phyloP scores from a whole-genome alignment of 2,888 invertebrate species.

The Drosophila basisetae region DNA sequence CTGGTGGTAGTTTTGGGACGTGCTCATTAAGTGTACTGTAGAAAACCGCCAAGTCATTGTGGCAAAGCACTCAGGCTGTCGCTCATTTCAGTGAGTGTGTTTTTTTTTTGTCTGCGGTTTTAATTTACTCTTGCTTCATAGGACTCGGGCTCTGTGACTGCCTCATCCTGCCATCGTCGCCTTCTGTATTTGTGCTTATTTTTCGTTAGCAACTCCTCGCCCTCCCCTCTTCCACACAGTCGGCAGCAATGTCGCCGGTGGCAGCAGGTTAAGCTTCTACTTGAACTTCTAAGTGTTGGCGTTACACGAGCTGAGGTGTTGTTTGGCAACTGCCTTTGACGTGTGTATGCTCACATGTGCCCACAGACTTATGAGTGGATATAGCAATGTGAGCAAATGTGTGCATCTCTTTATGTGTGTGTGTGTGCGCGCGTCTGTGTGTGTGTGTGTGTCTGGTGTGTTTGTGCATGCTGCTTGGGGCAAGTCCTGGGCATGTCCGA shows the following conservation, averaged over 20 bases:
- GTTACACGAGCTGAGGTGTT: slow-evolving; percentile 72
- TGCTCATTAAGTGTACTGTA: slow-evolving; percentile 59
- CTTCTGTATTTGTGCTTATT: not conserved
- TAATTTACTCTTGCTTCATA: slow-evolving; percentile 73
- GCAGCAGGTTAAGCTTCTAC: slow-evolving; percentile 83
- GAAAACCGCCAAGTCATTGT: slow-evolving; percentile 61
- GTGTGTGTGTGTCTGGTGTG: slow-evolving; percentile 19
- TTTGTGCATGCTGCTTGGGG: slow-evolving; percentile 22
- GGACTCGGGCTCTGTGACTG: slow-evolving; percentile 22
- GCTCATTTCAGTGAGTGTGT: slow-evolving; percentile 54
- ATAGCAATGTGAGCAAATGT: not conserved
- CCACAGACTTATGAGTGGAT: slow-evolving; percentile 43
- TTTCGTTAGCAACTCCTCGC: not conserved
- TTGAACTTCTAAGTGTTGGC: slow-evolving; percentile 83
- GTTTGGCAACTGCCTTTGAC: slow-evolving; percentile 75
- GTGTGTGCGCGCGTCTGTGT: not conserved
- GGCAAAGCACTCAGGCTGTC: slow-evolving; percentile 53
- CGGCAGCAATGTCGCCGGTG: slow-evolving; percentile 73
- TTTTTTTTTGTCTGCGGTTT: slow-evolving; percentile 60
- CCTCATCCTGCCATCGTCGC: slow-evolving; percentile 1
- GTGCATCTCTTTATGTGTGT: slow-evolving; percentile 2
- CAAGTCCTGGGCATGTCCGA: slow-evolving; percentile 12
- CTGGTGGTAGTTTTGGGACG: slow-evolving; percentile 1
- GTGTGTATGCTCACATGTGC: slow-evolving; percentile 57
- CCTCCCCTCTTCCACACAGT: slow-evolving; percentile 27